Evolutionary conservation across 2,888 invertebrate species (phyloP), one percentile per base, ranked within the genome.

Genomic region (Lissonota sp.): DNA sequence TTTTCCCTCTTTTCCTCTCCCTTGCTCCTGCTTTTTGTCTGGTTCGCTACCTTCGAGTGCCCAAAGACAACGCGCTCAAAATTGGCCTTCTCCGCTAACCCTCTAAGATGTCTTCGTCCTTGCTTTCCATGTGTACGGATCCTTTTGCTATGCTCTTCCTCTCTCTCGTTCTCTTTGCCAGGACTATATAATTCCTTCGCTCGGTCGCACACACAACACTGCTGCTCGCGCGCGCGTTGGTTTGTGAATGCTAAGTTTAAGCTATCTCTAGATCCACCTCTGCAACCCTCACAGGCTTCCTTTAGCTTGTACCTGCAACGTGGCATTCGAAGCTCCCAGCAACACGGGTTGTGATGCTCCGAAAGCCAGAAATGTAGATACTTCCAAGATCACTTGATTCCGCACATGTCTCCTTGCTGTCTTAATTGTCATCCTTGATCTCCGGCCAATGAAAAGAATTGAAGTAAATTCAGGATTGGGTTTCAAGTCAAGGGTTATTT

Each of bases 171-270:
- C 26, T 26, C 74, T 53, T 49, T 75, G 60, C 39, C 51, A 75
- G 42, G 74, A 71, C 57, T 55, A 40, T 69, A 37, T 49, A 66
- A 58, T 73, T 66, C 69, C 58, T 64, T 63, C 79, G 64, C 63
- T 67, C 67, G 69, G 63, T 72, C 78, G 63, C 69, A 37, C 72
- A 67, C 67, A 64, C 74, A 51, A 58, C 79, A 77, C 78, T 84
- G 55, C 80, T 82, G 85, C 73, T 83, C 80, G 84, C 84, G 85
- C 86, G 88, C 84, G 85, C 86, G 88, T 86, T 88, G 89, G 89
- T 90, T 89, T 86, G 87, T 88, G 90, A 89, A 90, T 89, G 88
- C 89, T 89, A 88, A 90, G 88, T 90, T 90, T 87, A 84, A 89
- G 88, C 88, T 88, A 88, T 88, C 87, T 88, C 85, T 72, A 69